These are phyloP conservation scores for Anguilla pacifica DNA, from an alignment of 2,797 vertebrate genomes.

Conservation along the genomic window DNA sequence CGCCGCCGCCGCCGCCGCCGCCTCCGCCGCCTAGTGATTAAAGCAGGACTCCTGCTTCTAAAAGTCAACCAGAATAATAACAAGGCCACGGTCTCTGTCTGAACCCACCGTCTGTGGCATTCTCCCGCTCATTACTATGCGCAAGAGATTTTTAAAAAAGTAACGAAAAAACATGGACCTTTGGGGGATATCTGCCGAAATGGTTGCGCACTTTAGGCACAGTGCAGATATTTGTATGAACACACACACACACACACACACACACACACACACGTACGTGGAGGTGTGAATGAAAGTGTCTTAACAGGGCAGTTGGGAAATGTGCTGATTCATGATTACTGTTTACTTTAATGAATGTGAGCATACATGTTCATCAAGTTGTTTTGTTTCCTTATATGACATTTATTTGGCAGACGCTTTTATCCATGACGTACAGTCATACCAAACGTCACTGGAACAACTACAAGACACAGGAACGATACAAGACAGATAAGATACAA, in stretches of 20 bases:
- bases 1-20: too few relatives aligned
- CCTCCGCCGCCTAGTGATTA: background rate
- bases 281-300: background rate
- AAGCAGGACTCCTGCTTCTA: background rate
- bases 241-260: background rate
- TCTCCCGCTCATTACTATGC: background rate
- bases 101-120: background rate
- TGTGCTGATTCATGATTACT: background rate
- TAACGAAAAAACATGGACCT: background rate
- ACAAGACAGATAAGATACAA: too few relatives aligned
- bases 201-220: background rate
- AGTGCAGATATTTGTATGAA: background rate
- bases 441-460: too few relatives aligned
- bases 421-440: too few relatives aligned
- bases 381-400: background rate
- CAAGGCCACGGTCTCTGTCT: background rate
- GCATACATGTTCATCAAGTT: too few relatives aligned
- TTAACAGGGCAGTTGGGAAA: background rate
- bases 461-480: too few relatives aligned
- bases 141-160: background rate
- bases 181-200: background rate
- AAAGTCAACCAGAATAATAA: background rate
- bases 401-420: too few relatives aligned
- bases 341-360: too few relatives aligned
- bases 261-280: background rate